Percentiles rank a stretch among this genome's conserved stretches.
These are phyloP conservation scores for Ceratina australensis DNA, from an alignment of 1,140 invertebrate genomes.

Conservation along the genomic window DNA sequence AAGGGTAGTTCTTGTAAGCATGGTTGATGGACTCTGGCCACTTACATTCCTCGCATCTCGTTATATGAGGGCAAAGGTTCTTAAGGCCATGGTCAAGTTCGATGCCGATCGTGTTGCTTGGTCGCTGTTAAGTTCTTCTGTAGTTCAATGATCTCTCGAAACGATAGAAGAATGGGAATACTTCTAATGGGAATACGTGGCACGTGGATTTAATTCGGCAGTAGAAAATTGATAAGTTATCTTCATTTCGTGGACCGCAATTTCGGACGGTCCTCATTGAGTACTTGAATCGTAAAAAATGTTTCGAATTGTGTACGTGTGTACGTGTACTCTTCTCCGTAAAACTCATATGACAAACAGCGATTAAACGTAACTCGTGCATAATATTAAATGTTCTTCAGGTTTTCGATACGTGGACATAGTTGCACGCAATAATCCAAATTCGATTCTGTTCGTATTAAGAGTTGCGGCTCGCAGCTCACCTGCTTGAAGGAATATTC, in stretches of 20 bases:
- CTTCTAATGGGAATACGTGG: too few relatives aligned
- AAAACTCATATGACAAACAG: too few relatives aligned
- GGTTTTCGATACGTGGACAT: conserved; percentile 12
- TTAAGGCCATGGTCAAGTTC: conserved; percentile 65
- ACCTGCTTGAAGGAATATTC: conserved; percentile 53
- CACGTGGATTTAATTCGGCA: conserved; percentile 60
- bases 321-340: too few relatives aligned
- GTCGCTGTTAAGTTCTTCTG: conserved; percentile 57
- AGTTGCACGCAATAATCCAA: not conserved
- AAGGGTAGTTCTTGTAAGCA: conserved; percentile 55
- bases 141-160: conserved; percentile 47
- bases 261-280: conserved; percentile 6
- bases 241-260: too few relatives aligned
- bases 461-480: conserved; percentile 30
- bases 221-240: not conserved
- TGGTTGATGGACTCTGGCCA: conserved; percentile 49
- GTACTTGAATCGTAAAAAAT: not conserved
- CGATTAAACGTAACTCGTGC: too few relatives aligned
- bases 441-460: too few relatives aligned
- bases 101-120: conserved; percentile 55
- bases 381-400: conserved; percentile 1
- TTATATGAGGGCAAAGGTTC: conserved; percentile 58
- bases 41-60: conserved; percentile 64
- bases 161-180: conserved; percentile 48
- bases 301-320: too few relatives aligned